phyloP scores from a whole-genome alignment of 2,113 vertebrate genomes.

The Chrysochloris asiatica region DNA sequence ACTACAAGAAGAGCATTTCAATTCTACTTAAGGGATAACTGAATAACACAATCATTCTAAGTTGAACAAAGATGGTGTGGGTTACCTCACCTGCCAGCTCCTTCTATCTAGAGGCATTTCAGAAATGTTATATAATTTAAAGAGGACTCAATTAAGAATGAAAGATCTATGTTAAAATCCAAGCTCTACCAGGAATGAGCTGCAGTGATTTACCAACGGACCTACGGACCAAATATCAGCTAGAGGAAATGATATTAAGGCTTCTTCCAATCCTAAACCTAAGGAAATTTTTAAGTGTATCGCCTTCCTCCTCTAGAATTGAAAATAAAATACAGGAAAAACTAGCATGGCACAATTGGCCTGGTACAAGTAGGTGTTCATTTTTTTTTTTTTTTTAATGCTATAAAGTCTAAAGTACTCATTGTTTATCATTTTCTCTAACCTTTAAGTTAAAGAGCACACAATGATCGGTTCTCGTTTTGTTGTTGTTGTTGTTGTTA shows the following conservation, averaged over 20 bases:
- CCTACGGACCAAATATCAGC: not conserved
- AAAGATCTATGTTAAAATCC: not conserved
- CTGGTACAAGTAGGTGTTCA: not conserved
- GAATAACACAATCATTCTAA: not conserved
- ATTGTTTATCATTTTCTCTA: not conserved
- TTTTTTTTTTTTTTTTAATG: too few species aligned
- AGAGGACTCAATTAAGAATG: not conserved
- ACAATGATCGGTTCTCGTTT: not conserved
- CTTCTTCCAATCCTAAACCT: not conserved
- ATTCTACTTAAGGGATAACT: not conserved
- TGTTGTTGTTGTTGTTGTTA: too few species aligned
- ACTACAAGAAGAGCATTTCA: not conserved
- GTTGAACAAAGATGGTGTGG: not conserved
- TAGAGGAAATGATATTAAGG: not conserved
- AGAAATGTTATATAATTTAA: too few species aligned
- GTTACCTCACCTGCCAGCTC: not conserved
- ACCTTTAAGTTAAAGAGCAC: not conserved
- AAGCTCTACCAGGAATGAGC: not conserved
- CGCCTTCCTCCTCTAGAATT: not conserved
- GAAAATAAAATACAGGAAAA: not conserved
- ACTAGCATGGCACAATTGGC: not conserved
- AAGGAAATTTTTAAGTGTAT: not conserved
- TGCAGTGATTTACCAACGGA: not conserved
- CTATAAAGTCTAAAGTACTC: not conserved
- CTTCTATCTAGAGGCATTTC: not conserved